Percentiles rank a stretch among this genome's conserved stretches.
These are phyloP conservation scores for Montipora capitata DNA, from an alignment of 92 coral and sea anemone genomes.

Conservation along the genomic window DNA sequence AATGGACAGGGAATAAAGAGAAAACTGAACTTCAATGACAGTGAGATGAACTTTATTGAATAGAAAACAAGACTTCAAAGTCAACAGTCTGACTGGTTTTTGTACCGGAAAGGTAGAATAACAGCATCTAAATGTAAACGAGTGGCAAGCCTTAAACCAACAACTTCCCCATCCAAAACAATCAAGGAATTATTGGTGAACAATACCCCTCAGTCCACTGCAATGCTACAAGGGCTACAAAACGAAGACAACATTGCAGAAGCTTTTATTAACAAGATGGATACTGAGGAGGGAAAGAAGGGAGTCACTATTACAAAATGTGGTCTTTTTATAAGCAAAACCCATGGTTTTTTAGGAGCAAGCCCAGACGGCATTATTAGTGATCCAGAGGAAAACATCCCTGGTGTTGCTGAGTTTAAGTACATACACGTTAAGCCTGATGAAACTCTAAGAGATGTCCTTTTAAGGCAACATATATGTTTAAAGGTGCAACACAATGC, in stretches of 20 bases:
- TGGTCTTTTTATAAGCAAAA: too few species aligned
- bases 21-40: too few species aligned
- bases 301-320: too few species aligned
- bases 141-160: constrained; percentile 54
- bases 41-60: too few species aligned
- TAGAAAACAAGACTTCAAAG: constrained; percentile 27
- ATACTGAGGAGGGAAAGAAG: too few species aligned
- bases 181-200: constrained; percentile 40
- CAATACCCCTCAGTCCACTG: constrained; percentile 37
- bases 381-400: too few species aligned
- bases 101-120: constrained; percentile 48
- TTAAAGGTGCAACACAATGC: constrained; percentile 35
- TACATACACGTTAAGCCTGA: constrained; percentile 37
- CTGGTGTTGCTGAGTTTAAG: constrained; percentile 42
- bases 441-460: constrained; percentile 14
- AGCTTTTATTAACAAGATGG: too few species aligned
- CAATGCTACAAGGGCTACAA: constrained; percentile 45
- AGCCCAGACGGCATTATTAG: too few species aligned
- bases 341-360: too few species aligned
- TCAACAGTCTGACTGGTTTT: constrained; percentile 37
- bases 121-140: constrained; percentile 61
- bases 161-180: constrained; percentile 58
- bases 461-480: constrained; percentile 27
- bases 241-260: constrained; percentile 34
- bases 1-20: too few species aligned